Base-by-base conservation (phyloP, 2,797 vertebrate species). In the Euthynnus affinis region DNA sequence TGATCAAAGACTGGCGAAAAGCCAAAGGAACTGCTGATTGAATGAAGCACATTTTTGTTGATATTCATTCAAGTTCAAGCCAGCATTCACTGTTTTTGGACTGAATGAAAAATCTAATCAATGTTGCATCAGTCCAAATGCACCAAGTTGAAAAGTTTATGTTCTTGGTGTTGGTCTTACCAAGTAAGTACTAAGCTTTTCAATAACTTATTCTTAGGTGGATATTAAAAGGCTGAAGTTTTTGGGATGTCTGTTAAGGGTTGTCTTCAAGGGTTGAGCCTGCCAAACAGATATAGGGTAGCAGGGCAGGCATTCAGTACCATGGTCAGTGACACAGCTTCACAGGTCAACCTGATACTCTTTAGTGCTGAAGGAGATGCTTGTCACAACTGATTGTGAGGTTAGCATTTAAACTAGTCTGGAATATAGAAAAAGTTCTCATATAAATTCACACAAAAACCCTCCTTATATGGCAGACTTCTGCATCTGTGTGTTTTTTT, bases 261-360 rank as follows among this genome's bases (percentile, higher is more conserved):
- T n/a, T n/a, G n/a, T 22, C 20, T 70, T 63, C 27, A 64, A 52
- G 22, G 20, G 42, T 58, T 60, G 51, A 70, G 6, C 17, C 22
- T 29, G 58, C 10, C 27, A 46, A 22, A 29, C 15, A 59, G 18
- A 62, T 63, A n/a, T 46, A 8, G 34, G 17, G 51, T 37, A 76
- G 44, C 59, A 60, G 51, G 22, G 22, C 69, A 77, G 49, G 22
- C 32, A 18, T 87, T 89, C 86, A 91, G 88, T 72, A 85, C 87
- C 84, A 91, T 3, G 88, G 89, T 69, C 88, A 90, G 88, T 64
- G 79, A 82, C 78, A 72, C 65, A 78, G 62, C 34, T 14, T 63
- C 27, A 20, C 37, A 53, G 6, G 29, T n/a, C 55, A 40, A 64
- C 34, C 53, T 72, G 48, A 57, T 29, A 56, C 5, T 25, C 25